phyloP scores from a whole-genome alignment of 2,113 vertebrate genomes.

The Corythaixoides concolor region DNA sequence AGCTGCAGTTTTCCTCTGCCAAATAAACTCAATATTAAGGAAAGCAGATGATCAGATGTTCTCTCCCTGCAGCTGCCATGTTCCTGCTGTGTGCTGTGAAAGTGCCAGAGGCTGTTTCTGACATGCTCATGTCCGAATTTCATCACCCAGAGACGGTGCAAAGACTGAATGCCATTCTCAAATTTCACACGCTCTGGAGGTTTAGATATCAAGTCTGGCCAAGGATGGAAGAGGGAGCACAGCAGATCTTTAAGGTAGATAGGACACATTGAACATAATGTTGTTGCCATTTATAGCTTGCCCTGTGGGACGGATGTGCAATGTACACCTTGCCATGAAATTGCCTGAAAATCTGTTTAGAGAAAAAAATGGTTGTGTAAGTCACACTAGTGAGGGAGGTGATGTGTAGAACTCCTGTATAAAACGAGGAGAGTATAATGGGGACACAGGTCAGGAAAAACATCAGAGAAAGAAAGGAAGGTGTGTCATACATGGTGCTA shows the following conservation, averaged over 20 bases:
- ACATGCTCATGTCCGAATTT: slow-evolving; percentile 98
- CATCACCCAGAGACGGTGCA: slow-evolving; percentile 95
- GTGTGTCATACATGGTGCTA: background rate
- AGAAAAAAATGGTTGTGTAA: background rate
- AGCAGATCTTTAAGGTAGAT: slow-evolving; percentile 97
- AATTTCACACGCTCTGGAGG: slow-evolving; percentile 96
- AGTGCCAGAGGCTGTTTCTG: slow-evolving; percentile 92
- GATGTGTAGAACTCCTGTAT: background rate
- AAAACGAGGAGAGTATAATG: background rate
- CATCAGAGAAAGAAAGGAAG: background rate
- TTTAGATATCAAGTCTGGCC: slow-evolving; percentile 99
- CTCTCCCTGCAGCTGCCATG: slow-evolving; percentile 87
- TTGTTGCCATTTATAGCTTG: background rate
- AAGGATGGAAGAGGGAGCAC: slow-evolving; percentile 97
- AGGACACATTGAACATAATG: background rate
- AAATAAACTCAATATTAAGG: background rate
- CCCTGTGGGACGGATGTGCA: background rate
- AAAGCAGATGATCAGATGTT: background rate
- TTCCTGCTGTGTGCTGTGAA: slow-evolving; percentile 98
- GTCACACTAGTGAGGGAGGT: background rate
- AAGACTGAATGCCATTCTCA: slow-evolving; percentile 92
- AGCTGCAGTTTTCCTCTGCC: background rate
- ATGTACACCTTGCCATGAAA: background rate
- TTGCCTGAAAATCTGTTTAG: background rate
- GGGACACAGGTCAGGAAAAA: background rate